phyloP scores from a whole-genome alignment of 2,113 vertebrate species.

The Ivindomyrus marchei region DNA sequence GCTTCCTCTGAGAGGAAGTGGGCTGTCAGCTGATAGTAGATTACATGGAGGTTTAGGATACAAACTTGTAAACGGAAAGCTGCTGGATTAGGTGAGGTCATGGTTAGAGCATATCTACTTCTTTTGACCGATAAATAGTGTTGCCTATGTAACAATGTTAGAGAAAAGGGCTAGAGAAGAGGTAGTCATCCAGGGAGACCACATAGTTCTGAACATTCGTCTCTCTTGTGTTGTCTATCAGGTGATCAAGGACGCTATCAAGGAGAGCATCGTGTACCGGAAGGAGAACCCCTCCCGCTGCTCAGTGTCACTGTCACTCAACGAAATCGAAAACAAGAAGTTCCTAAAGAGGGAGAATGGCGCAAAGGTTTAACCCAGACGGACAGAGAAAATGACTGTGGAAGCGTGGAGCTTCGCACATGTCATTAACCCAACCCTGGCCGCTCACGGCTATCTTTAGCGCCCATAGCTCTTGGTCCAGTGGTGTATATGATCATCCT shows the following conservation, averaged over 20 bases:
- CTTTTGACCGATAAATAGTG: background rate
- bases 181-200: background rate
- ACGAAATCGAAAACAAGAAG: conserved; percentile 73
- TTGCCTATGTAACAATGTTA: background rate
- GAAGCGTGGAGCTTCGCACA: background rate
- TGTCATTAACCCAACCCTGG: background rate
- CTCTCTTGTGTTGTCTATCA: conserved; percentile 36
- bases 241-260: conserved; percentile 84
- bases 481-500: background rate
- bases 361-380: conserved; percentile 44
- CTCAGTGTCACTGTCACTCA: conserved; percentile 76
- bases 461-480: background rate
- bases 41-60: background rate
- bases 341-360: conserved; percentile 66
- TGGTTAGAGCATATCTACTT: background rate
- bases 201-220: background rate
- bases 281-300: conserved; percentile 74
- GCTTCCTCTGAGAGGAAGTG: background rate
- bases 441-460: background rate
- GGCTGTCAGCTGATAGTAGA: background rate
- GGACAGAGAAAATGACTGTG: conserved; percentile 21
- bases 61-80: background rate
- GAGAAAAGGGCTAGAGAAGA: background rate
- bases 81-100: background rate
- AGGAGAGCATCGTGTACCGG: conserved; percentile 77